Evolutionary conservation across 2,888 invertebrate species (phyloP), one percentile per base, ranked within the genome.

Genomic region (Therioaphis trifolii): DNA sequence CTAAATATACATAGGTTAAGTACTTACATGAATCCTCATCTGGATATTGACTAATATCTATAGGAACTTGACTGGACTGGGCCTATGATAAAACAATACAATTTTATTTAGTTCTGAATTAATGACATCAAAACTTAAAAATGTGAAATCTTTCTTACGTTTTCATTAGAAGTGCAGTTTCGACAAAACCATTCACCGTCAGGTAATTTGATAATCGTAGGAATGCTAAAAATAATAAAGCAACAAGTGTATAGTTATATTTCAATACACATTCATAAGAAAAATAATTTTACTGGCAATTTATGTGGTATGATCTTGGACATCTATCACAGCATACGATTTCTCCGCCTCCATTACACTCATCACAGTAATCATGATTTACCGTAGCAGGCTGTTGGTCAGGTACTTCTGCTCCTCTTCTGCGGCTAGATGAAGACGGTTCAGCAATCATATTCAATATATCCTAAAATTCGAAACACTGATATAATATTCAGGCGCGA

Each of bases 241-340:
- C 14, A 72, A 49, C 11, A 46, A 9, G 12, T 0, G 18, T 46
- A 69, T 2, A 69, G 24, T 18, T 14, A 15, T 49, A 49, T 24
- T 63, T 58, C 29, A 63, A 63, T n/a, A 29, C 7, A 7, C 14
- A 61, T n/a, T n/a, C 27, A 63, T 49, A 52, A 21, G 18, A 74
- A 72, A 43, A 9, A 24, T 24, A 24, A 35, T 21, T 92, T 93
- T 90, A 97, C 97, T 98, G 96, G 92, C 98, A 99, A 87, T 94
- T 93, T 85, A 97, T 91, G 90, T 99, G 98, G 89, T 98, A 99
- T 85, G 97, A 96, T 46, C 96, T 96, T 0, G 97, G 97, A 87
- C 98, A 99, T 86, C 94, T 93, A 89, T 98, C 98, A 89, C 98
- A 99, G 89, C 97, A 98, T 84, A 99, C 93, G 55, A 99, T 90